Base-by-base conservation (phyloP, 2,888 invertebrate genomes). In the Leucophenga montana region DNA sequence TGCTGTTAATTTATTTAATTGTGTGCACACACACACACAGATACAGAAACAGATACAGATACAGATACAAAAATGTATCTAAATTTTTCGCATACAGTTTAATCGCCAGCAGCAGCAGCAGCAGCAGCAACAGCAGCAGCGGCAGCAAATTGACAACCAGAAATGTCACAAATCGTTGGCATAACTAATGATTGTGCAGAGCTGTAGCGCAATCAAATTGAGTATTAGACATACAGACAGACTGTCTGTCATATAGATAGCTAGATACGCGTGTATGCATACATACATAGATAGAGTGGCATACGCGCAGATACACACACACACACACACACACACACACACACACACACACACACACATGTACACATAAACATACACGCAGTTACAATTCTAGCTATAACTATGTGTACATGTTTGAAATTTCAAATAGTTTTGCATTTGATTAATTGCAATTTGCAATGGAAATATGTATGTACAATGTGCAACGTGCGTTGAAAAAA, bases 391-490 rank as follows among this genome's bases (percentile, higher is more conserved):
- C n/a, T 50, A 16, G 50, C 18, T 50, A 22, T 48, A 46, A 64
- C 20, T 64, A 6, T 61, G 31, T 66, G 53, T 53, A 54, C 64
- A 66, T 66, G 66, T 54, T 48, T 66, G 20, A 46, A 64, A 64
- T 64, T 64, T 48, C 62, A 64, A 64, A 64, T 48, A 64, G 62
- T 64, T 64, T 64, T 64, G 62, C 46, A 22, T 64, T 61, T 64
- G 62, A 64, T 64, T 64, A 64, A 64, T 64, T 64, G 66, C 65
- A 33, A 66, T 66, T 66, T 50, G 65, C 66, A 33, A 33, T 66
- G 53, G 33, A 33, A 66, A 66, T 61, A 48, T 65, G n/a, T n/a
- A n/a, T n/a, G n/a, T n/a, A n/a, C n/a, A n/a, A n/a, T n/a, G 65
- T 31, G 56, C 56, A 18, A 56, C 11, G 27, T 9, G 53, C 53